These are phyloP conservation scores for Regulus satrapa DNA, from an alignment of 2,113 vertebrate species.

Conservation along the genomic window DNA sequence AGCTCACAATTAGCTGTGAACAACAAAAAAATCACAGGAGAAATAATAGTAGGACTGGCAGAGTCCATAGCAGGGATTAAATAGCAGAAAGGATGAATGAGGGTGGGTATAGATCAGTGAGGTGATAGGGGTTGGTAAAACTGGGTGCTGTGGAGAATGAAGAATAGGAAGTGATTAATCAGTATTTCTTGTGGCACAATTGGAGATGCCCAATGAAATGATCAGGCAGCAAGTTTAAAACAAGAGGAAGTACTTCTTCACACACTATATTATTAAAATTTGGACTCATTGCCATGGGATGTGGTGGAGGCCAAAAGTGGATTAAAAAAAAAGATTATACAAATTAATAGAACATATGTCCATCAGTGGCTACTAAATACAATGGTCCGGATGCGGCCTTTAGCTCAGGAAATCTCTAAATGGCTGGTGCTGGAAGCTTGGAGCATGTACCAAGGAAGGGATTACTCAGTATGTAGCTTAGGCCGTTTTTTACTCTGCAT, in stretches of 20 bases:
- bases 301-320: neutral
- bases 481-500: neutral
- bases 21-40: neutral
- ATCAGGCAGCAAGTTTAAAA: neutral
- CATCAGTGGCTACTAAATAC: neutral
- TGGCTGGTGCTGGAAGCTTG: neutral
- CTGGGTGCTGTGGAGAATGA: neutral
- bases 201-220: neutral
- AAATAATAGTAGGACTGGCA: neutral
- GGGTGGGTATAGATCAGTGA: neutral
- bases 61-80: neutral
- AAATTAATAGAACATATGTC: neutral
- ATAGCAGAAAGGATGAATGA: neutral
- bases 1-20: neutral
- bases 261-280: neutral
- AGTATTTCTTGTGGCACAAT: neutral
- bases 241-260: slow-evolving; percentile 15
- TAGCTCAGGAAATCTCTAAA: slow-evolving; percentile 35
- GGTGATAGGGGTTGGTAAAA: neutral
- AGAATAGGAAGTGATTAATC: neutral
- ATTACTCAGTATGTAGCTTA: neutral
- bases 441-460: neutral
- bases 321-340: neutral
- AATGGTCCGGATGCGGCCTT: neutral
- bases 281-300: neutral